These are phyloP conservation scores for Oxyura jamaicensis DNA, from an alignment of 2,113 vertebrate species.

Conservation along the genomic window DNA sequence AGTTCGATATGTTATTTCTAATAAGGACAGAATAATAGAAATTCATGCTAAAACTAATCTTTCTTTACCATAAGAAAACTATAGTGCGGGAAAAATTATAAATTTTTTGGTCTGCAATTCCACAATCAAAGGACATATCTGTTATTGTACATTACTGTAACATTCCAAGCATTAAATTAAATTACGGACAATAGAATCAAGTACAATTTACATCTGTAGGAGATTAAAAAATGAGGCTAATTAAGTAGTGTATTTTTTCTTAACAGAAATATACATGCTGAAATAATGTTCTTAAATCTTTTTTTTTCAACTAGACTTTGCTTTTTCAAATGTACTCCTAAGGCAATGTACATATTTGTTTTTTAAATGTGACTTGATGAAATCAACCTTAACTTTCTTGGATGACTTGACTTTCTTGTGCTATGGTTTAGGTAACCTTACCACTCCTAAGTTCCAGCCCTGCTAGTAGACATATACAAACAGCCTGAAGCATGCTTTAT, in stretches of 20 bases:
- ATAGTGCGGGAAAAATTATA: neutral
- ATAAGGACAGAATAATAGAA: constrained; percentile 1
- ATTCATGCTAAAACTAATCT: neutral
- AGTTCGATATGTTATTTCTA: neutral
- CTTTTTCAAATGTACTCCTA: constrained; percentile 45
- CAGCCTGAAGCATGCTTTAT: constrained; percentile 18
- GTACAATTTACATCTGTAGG: constrained; percentile 46
- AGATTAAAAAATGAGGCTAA: constrained; percentile 30
- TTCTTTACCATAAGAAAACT: neutral
- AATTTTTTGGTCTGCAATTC: constrained; percentile 2
- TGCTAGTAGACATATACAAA: constrained; percentile 34
- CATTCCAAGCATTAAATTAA: constrained; percentile 65
- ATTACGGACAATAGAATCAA: constrained; percentile 62
- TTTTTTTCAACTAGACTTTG: constrained; percentile 25
- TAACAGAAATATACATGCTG: constrained; percentile 28
- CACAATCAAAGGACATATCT: constrained; percentile 45
- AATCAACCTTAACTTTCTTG: constrained; percentile 37
- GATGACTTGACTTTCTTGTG: neutral
- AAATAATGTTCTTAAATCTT: constrained; percentile 48
- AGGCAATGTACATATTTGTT: constrained; percentile 11
- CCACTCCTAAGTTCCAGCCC: constrained; percentile 3
- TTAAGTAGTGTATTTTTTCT: constrained; percentile 51
- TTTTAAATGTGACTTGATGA: constrained; percentile 44
- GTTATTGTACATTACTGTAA: constrained; percentile 41
- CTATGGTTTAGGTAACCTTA: constrained; percentile 15